Percentiles rank a stretch among this genome's conserved stretches.
phyloP scores from a whole-genome alignment of 1,140 invertebrate species.

The Marisa cornuarietis region DNA sequence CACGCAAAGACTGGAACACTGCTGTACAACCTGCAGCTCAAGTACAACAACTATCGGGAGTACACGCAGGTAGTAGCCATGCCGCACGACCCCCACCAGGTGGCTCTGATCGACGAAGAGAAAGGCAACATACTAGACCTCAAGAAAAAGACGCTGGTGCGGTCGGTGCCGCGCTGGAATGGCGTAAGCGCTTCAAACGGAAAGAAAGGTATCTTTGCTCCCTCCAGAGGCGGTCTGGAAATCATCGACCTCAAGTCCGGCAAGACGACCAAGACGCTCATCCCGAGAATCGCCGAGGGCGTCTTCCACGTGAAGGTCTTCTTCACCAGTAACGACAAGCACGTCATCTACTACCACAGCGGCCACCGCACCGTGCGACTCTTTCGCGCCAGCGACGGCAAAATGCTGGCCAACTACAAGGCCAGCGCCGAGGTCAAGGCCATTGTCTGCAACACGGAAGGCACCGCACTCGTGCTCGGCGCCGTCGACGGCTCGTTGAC shows the following conservation, averaged over 20 bases:
- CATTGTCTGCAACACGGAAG: slow-evolving; percentile 83
- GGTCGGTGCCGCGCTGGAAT: slow-evolving; percentile 69
- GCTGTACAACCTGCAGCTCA: slow-evolving; percentile 74
- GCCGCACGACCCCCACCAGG: slow-evolving; percentile 74
- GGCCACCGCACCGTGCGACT: slow-evolving; percentile 91
- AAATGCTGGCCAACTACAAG: slow-evolving; percentile 91
- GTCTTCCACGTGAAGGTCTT: slow-evolving; percentile 94
- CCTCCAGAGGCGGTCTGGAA: slow-evolving; percentile 90
- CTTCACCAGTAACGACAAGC: slow-evolving; percentile 93
- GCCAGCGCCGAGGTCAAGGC: slow-evolving; percentile 91
- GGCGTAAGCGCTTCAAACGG: slow-evolving; percentile 68
- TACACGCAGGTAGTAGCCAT: slow-evolving; percentile 62
- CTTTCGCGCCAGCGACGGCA: slow-evolving; percentile 87
- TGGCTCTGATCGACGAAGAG: slow-evolving; percentile 89
- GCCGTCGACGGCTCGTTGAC: slow-evolving; percentile 94
- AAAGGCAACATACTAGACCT: slow-evolving; percentile 79
- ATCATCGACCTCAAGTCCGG: slow-evolving; percentile 67
- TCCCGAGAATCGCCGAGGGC: slow-evolving; percentile 89
- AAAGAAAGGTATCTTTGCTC: slow-evolving; percentile 91
- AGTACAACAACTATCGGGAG: slow-evolving; percentile 64
- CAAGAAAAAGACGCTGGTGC: slow-evolving; percentile 67
- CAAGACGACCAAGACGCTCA: slow-evolving; percentile 86
- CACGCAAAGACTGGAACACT: slow-evolving; percentile 84
- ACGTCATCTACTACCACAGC: slow-evolving; percentile 96
- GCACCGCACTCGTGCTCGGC: slow-evolving; percentile 83